Evolutionary conservation across 2,113 vertebrate species (phyloP).

Genomic region (Urocolius indicus): DNA sequence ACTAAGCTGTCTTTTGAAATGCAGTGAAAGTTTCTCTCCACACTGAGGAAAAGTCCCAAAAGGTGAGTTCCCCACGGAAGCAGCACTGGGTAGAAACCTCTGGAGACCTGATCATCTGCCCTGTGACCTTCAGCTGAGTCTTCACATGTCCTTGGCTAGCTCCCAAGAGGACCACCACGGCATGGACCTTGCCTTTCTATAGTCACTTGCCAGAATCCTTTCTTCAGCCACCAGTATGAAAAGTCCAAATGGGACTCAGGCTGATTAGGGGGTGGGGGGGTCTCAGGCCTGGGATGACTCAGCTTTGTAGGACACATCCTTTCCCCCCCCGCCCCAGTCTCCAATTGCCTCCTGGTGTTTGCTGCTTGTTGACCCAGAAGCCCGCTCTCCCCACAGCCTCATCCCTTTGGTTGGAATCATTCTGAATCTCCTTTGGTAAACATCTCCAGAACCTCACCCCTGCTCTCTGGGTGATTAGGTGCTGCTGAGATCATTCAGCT

Average conservation of each 20-base stretch:
- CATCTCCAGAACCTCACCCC: not conserved
- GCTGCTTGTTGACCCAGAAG: not conserved
- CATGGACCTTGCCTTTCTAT: not conserved
- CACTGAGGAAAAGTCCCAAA: not conserved
- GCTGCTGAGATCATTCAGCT: slow-evolving; percentile 16
- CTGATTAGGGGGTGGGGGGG: not conserved
- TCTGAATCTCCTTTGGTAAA: not conserved
- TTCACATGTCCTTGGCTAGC: not conserved
- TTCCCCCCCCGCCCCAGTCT: not conserved
- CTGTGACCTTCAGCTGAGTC: not conserved
- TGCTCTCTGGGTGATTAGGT: not conserved
- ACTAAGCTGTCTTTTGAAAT: not conserved
- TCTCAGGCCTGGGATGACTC: not conserved
- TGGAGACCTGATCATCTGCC: not conserved
- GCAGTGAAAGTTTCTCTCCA: not conserved
- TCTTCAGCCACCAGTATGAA: not conserved
- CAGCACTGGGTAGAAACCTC: not conserved
- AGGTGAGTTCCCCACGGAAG: not conserved
- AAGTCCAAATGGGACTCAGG: not conserved
- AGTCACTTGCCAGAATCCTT: not conserved
- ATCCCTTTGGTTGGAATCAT: not conserved
- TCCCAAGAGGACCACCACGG: not conserved
- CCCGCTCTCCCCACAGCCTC: not conserved
- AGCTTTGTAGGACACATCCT: not conserved
- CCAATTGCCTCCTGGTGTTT: not conserved